Evolutionary conservation across 2,888 invertebrate genomes (phyloP), one percentile per base, ranked within the genome.

Genomic region (Cotesia congregata): DNA sequence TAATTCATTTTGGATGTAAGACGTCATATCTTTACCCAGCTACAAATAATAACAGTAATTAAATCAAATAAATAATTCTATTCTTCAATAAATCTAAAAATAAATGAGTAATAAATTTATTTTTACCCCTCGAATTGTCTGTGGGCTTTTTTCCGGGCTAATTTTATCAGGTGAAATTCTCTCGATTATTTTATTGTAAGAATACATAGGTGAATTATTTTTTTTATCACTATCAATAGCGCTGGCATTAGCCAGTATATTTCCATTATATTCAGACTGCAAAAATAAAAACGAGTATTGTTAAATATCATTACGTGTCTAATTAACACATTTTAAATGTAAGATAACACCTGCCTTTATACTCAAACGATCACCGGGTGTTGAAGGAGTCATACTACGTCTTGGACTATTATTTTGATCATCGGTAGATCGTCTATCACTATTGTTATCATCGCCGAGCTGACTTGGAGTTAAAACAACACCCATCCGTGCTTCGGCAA

Each of bases 1-100:
- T 87, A 97, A 90, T 91, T 98, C 98, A 87, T 95, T 95, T 88
- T 95, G 94, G 82, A 98, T 96, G 90, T 97, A 97, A n/a, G 94
- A 94, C 61, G 93, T 93, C 83, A 93, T 92, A 84, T 94, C 95
- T 83, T 92, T 92, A 39, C 91, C 91, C 86, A 91, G 90, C 94
- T 94, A 85, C 3, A 86, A 73, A 77, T 61, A 75, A 69, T 69
- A 81, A 74, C 2, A 30, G 30, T 30, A 30, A 80, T 64, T 67
- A 76, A 75, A 76, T 73, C 15, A 72, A 75, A 74, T 67, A 78
- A 67, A 65, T 71, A n/a, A 65, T 75, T 68, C 17, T 72, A 73
- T 70, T 60, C 50, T 72, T 72, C 39, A 9, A 38, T 70, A 15
- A 50, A 41, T 61, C 30, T 30, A 77, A 67, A n/a, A 20, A 72